Evolutionary conservation across 2,113 vertebrate genomes (phyloP).

Genomic region (Xiphias gladius): DNA sequence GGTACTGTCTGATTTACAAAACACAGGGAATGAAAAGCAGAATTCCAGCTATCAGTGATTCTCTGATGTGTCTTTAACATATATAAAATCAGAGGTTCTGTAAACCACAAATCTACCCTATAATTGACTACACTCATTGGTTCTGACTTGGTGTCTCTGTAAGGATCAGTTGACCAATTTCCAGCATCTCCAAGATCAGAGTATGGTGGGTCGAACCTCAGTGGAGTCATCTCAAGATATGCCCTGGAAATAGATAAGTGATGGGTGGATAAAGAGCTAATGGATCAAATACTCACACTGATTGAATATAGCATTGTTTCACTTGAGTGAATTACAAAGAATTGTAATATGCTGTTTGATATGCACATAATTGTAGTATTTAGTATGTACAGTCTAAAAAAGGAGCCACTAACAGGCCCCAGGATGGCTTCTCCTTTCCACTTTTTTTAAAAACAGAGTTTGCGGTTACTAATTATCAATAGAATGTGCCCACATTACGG

Average conservation of each 20-base stretch:
- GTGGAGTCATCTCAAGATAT: constrained; percentile 14
- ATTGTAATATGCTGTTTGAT: neutral
- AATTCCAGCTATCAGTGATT: neutral
- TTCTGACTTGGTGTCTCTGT: neutral
- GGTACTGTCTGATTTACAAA: neutral
- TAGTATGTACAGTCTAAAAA: no score
- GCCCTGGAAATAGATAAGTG: constrained; percentile 29
- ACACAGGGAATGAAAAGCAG: neutral
- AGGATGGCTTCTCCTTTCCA: no score
- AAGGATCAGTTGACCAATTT: neutral
- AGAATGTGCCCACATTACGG: no score
- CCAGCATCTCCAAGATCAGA: neutral
- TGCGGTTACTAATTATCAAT: no score
- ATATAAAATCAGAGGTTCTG: neutral
- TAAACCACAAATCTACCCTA: neutral
- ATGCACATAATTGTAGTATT: no score
- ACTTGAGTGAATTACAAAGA: neutral
- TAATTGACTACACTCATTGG: neutral
- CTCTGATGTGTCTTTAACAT: constrained; percentile 1
- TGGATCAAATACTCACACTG: neutral
- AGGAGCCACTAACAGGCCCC: no score
- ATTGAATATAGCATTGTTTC: neutral
- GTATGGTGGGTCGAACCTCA: neutral
- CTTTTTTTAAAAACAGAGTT: no score
- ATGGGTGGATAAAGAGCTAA: neutral